phyloP scores from a whole-genome alignment of 2,113 vertebrate species.

The Seriola quinqueradiata region DNA sequence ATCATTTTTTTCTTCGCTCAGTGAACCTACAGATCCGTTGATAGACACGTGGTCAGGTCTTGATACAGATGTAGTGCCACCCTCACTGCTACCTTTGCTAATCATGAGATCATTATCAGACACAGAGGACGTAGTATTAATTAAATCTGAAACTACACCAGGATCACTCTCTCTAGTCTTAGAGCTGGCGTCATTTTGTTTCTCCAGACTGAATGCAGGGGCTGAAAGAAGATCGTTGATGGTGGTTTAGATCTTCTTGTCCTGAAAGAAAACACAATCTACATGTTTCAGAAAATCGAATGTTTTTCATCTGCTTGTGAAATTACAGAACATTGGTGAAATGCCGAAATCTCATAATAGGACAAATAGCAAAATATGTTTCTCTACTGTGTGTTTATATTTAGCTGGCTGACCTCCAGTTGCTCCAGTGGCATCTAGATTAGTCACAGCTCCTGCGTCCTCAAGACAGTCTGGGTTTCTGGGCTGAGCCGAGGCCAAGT shows the following conservation, averaged over 20 bases:
- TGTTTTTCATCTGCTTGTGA: background rate
- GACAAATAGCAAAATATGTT: constrained; percentile 13
- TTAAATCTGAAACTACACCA: constrained; percentile 34
- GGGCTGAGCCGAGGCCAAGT: constrained; percentile 5
- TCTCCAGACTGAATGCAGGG: background rate
- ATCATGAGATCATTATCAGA: constrained; percentile 23
- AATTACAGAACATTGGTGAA: background rate
- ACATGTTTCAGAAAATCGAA: background rate
- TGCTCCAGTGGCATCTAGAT: constrained; percentile 50
- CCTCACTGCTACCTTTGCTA: constrained; percentile 51
- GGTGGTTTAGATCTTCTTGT: background rate
- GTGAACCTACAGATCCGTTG: constrained; percentile 53
- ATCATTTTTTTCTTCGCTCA: constrained; percentile 19
- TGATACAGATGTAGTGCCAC: constrained; percentile 46
- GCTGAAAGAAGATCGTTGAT: background rate
- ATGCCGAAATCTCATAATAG: background rate
- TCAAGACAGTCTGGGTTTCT: constrained; percentile 22
- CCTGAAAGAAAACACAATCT: constrained; percentile 26
- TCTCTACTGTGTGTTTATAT: constrained; percentile 46
- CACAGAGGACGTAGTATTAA: constrained; percentile 47
- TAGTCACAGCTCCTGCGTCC: constrained; percentile 46
- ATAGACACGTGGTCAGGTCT: constrained; percentile 49
- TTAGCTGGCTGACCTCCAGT: constrained; percentile 63
- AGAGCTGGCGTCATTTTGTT: background rate
- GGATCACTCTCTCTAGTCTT: background rate